A percentile compares a stretch with the other conserved stretches of the same genome.
Evolutionary conservation across 2,888 invertebrate species (phyloP).

Genomic region (Calephelis perditalis): DNA sequence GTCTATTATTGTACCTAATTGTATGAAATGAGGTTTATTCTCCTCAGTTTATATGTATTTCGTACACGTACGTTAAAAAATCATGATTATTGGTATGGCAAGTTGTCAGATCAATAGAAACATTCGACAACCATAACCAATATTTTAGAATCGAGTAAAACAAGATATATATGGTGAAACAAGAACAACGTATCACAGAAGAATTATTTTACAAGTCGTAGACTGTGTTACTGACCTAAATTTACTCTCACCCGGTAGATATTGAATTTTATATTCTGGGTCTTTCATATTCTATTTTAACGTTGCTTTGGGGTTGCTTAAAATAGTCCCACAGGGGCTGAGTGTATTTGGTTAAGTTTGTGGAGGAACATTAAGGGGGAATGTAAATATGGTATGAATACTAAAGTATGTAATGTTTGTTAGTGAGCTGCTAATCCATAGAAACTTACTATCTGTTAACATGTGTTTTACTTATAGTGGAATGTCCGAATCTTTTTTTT

Average conservation of each 20-base stretch:
- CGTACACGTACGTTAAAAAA: too few relatives aligned
- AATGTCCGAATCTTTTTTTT: too few relatives aligned
- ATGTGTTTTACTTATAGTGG: background rate
- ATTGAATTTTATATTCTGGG: slow-evolving; percentile 63
- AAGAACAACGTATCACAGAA: too few relatives aligned
- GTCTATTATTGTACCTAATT: too few relatives aligned
- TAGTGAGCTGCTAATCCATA: slow-evolving; percentile 13
- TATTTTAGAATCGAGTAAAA: too few relatives aligned
- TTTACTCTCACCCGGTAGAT: slow-evolving; percentile 30
- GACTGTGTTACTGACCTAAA: background rate
- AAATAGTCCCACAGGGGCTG: slow-evolving; percentile 56
- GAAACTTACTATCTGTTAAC: background rate
- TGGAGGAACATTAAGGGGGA: slow-evolving; percentile 55
- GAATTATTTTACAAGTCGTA: too few relatives aligned
- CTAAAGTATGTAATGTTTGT: slow-evolving; percentile 44
- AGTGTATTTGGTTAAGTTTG: slow-evolving; percentile 51
- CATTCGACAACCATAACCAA: too few relatives aligned
- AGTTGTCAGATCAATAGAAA: too few relatives aligned
- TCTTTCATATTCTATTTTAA: slow-evolving; percentile 62
- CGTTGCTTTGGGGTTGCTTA: slow-evolving; percentile 53
- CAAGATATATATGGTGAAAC: too few relatives aligned
- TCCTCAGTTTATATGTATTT: too few relatives aligned
- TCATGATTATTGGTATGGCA: too few relatives aligned
- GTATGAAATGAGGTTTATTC: too few relatives aligned
- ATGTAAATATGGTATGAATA: slow-evolving; percentile 72